Evolutionary conservation across 2,797 vertebrate genomes (phyloP).

Genomic region (Sebastes hubbsi): DNA sequence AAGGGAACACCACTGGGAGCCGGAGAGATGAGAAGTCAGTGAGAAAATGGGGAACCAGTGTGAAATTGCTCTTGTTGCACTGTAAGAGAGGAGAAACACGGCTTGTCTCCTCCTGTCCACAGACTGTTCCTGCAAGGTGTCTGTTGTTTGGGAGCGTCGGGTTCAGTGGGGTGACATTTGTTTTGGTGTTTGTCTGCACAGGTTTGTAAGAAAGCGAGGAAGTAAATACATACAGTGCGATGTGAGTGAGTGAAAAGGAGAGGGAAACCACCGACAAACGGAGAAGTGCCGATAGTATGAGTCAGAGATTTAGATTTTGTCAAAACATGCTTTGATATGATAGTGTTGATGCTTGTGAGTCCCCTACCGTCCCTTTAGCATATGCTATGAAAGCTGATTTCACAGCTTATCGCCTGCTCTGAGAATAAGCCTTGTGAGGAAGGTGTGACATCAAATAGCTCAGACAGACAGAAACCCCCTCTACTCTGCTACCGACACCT

Average conservation of each 20-base stretch:
- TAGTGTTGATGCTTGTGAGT: constrained; percentile 33
- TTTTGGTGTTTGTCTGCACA: neutral
- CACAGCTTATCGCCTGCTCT: constrained; percentile 54
- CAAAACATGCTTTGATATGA: constrained; percentile 56
- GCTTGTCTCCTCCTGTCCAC: constrained; percentile 49
- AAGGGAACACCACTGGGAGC: constrained; percentile 67
- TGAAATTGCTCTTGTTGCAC: constrained; percentile 59
- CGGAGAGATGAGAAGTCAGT: constrained; percentile 51
- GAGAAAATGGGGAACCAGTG: constrained; percentile 58
- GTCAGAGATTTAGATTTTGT: constrained; percentile 42
- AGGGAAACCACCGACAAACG: neutral
- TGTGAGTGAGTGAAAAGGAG: neutral
- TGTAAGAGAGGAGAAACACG: constrained; percentile 47
- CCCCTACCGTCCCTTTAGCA: constrained; percentile 35
- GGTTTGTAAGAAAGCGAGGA: neutral
- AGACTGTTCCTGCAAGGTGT: constrained; percentile 23
- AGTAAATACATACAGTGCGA: neutral
- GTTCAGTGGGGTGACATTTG: constrained; percentile 10
- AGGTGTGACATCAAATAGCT: constrained; percentile 61
- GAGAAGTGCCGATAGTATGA: constrained; percentile 7
- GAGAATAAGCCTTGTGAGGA: constrained; percentile 51
- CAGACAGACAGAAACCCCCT: constrained; percentile 44
- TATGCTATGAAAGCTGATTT: constrained; percentile 65
- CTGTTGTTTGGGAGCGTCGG: constrained; percentile 25
- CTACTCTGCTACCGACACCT: constrained; percentile 28